Evolutionary conservation across 2,797 vertebrate species (phyloP).

Genomic region (Phalanger gymnotis): DNA sequence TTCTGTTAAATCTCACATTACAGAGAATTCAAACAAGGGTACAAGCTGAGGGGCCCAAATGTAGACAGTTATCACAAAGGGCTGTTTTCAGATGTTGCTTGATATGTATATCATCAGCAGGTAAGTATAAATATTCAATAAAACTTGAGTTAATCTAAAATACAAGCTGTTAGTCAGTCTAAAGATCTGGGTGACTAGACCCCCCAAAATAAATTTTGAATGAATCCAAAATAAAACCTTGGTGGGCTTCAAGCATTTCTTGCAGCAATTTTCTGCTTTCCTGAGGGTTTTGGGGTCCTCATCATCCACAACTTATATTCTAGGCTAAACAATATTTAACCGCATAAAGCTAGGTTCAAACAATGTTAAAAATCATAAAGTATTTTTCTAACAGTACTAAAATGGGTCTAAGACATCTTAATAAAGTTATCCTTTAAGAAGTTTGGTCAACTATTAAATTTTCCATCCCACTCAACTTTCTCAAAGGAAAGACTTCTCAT

Average conservation of each 20-base stretch:
- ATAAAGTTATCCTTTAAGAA: not conserved
- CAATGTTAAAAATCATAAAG: not conserved
- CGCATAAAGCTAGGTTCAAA: not conserved
- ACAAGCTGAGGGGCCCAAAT: not conserved
- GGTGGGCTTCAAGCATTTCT: not conserved
- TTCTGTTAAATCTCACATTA: not conserved
- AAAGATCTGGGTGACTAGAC: not conserved
- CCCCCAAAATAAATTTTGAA: not conserved
- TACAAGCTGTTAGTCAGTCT: not conserved
- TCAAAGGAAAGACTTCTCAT: not conserved
- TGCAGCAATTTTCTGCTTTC: not conserved
- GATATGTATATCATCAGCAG: not conserved
- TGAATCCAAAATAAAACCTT: not conserved
- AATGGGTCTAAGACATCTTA: not conserved
- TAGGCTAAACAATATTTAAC: not conserved
- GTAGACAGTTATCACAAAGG: not conserved
- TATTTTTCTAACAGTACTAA: not conserved
- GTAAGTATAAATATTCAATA: not conserved
- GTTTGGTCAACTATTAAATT: not conserved
- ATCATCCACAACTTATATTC: not conserved
- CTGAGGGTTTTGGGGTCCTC: not conserved
- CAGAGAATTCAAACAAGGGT: not conserved
- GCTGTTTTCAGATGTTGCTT: not conserved
- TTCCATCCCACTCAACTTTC: not conserved
- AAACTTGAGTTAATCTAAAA: not conserved